These are phyloP conservation scores for Spilogale gracilis DNA, from an alignment of 2,113 vertebrate species.

Conservation along the genomic window DNA sequence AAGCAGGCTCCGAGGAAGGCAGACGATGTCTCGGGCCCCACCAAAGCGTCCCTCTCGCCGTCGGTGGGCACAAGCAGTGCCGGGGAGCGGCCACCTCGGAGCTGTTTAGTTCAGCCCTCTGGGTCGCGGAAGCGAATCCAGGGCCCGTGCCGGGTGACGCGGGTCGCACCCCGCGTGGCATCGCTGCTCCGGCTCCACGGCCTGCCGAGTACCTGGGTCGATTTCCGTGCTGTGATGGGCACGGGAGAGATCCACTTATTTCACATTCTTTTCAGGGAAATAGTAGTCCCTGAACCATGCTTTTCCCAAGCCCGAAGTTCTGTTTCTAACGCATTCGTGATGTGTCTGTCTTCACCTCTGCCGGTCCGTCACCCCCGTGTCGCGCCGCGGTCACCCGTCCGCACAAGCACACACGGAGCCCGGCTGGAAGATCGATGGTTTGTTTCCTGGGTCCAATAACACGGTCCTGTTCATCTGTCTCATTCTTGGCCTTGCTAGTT, in stretches of 20 bases:
- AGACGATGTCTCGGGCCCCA: neutral
- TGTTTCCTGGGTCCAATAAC: neutral
- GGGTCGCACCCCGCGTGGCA: neutral
- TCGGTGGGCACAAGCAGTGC: neutral
- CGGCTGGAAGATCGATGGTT: constrained; percentile 35
- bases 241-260: neutral
- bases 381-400: neutral
- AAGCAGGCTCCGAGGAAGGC: constrained; percentile 1
- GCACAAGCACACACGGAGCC: neutral
- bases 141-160: neutral
- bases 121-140: constrained; percentile 20
- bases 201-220: neutral
- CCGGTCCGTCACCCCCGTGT: neutral
- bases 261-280: neutral
- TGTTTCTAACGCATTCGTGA: neutral
- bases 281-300: neutral
- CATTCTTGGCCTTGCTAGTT: neutral
- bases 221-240: neutral
- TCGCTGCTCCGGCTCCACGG: neutral
- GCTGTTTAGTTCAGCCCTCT: neutral
- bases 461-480: constrained; percentile 33
- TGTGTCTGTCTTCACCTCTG: neutral
- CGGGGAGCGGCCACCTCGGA: neutral
- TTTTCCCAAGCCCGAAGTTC: neutral
- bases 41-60: neutral